Evolutionary conservation across 2,113 vertebrate species (phyloP), one percentile per base, ranked within the genome.

Genomic region (Mobula hypostoma): DNA sequence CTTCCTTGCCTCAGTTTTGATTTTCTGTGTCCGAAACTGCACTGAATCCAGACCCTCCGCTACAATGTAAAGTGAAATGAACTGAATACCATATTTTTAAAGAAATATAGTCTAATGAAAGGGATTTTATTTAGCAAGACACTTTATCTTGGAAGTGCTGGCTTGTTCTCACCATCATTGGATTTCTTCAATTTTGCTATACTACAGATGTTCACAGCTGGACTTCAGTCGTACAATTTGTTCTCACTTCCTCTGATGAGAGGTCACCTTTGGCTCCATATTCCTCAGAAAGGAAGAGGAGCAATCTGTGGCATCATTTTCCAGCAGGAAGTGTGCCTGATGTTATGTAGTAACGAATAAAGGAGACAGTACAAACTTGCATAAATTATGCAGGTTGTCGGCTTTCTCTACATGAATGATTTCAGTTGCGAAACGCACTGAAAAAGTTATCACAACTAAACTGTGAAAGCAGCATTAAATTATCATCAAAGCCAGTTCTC

Each of bases 121-220:
- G 5, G 15, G 7, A 74, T 56, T 76, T 74, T 74, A 93, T 93
- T 56, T 74, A 19, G 48, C 40, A 40, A 40, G 56, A 56, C 3
- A 5, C 36, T 48, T 48, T 12, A 48, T 11, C 21, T 24, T 21
- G 2, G 15, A 40, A 72, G 32, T 12, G 66, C 90, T 48, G 32
- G 32, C 68, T 92, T 21, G 48, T 61, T 9, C 48, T 87, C 48
- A 61, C 56, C 21, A 7, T 32, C 27, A 24, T 0, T 29, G 48
- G 48, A 74, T 11, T 29, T 40, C 40, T 74, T 48, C 91, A 74
- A 56, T 74, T 93, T 74, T 74, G n/a, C 19, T 72, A 40, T 9
- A 36, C 17, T 21, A 21, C 91, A 93, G 91, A 93, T 93, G 68
- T 72, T 74, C 91, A 74, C 91, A 93, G 68, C 32, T 48, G 91